phyloP scores from a whole-genome alignment of 1,140 invertebrate species.

The Plutomurus gul region DNA sequence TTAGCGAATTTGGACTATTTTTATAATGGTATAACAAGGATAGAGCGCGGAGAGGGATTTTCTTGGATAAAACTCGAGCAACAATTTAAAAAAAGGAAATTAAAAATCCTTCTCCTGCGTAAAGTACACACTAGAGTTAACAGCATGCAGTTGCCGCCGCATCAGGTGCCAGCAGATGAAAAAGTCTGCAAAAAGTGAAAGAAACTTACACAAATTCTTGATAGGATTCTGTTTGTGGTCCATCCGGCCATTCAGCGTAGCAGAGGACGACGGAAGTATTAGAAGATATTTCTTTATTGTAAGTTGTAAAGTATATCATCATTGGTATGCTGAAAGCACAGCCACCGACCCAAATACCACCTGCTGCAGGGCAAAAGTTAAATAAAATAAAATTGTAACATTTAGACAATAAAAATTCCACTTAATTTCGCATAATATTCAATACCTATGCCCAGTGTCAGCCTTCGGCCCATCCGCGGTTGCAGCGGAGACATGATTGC shows the following conservation, averaged over 20 bases:
- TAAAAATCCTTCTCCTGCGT: not conserved
- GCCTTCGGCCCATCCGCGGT: slow-evolving; percentile 77
- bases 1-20: no score
- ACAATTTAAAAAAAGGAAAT: not conserved
- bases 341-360: slow-evolving; percentile 78
- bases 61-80: no score
- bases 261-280: slow-evolving; percentile 72
- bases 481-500: slow-evolving; percentile 89
- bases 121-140: not conserved
- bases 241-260: slow-evolving; percentile 81
- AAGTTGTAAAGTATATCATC: slow-evolving; percentile 78
- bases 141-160: no score
- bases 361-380: no score
- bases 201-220: slow-evolving; percentile 78
- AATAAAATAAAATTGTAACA: no score
- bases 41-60: not conserved
- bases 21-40: no score
- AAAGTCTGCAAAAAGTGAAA: not conserved
- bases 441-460: slow-evolving; percentile 81
- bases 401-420: no score
- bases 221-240: slow-evolving; percentile 68
- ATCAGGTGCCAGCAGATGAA: no score
- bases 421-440: no score
- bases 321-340: slow-evolving; percentile 79
- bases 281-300: slow-evolving; percentile 63